Evolutionary conservation across 2,888 invertebrate genomes (phyloP).

Genomic region (Timema cristinae): DNA sequence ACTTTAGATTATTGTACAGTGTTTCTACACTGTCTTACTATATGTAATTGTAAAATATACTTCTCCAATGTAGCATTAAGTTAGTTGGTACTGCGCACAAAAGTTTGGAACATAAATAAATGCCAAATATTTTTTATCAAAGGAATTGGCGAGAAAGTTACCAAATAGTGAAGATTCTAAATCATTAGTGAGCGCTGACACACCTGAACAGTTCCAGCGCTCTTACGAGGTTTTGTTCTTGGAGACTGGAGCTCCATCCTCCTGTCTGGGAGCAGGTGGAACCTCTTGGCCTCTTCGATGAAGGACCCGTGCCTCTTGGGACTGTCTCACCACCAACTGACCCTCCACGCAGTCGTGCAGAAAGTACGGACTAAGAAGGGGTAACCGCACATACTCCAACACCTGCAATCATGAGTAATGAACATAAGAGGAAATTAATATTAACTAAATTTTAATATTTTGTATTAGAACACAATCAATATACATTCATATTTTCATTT

Average conservation of each 20-base stretch:
- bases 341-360: conserved; percentile 47
- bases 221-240: conserved; percentile 44
- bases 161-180: neutral
- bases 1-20: too few relatives aligned
- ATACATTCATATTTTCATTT: too few relatives aligned
- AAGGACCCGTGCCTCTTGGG: conserved; percentile 44
- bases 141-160: too few relatives aligned
- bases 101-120: too few relatives aligned
- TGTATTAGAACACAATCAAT: too few relatives aligned
- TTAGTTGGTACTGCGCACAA: too few relatives aligned
- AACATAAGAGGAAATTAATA: too few relatives aligned
- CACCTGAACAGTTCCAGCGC: conserved; percentile 39
- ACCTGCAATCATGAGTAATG: conserved; percentile 35
- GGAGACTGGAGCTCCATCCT: conserved; percentile 43
- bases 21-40: too few relatives aligned
- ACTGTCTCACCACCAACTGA: conserved; percentile 41
- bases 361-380: conserved; percentile 48
- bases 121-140: too few relatives aligned
- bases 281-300: conserved; percentile 48
- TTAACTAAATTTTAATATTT: too few relatives aligned
- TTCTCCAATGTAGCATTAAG: too few relatives aligned
- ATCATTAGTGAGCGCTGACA: neutral
- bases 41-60: too few relatives aligned
- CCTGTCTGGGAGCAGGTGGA: conserved; percentile 47
- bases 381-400: conserved; percentile 47